Evolutionary conservation across 23 tunicate species (phyloP).

Genomic region (Phallusia fumigata): DNA sequence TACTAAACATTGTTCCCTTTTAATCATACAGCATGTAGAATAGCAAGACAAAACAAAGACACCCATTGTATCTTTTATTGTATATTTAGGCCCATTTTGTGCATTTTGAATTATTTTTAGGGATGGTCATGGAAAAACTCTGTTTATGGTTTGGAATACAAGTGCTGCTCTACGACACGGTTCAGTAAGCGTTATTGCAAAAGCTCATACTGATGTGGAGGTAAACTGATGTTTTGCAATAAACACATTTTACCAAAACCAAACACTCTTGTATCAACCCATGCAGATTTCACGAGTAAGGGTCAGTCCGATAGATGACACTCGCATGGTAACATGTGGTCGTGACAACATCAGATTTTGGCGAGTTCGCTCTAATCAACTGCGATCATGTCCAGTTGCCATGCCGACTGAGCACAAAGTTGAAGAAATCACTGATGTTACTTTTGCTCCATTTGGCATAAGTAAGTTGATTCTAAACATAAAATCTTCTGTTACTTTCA

Average conservation of each 20-base stretch:
- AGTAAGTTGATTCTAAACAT: conserved; percentile 44
- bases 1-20: no score
- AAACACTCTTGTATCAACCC: background rate
- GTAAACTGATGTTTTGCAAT: conserved; percentile 11
- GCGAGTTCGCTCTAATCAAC: conserved; percentile 85
- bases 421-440: conserved; percentile 75
- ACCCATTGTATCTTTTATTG: no score
- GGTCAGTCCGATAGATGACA: conserved; percentile 79
- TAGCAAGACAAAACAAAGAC: no score
- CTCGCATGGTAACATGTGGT: conserved; percentile 84
- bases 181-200: conserved; percentile 70
- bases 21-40: no score
- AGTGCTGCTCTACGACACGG: conserved; percentile 67
- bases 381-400: conserved; percentile 87
- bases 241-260: background rate
- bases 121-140: conserved; percentile 76
- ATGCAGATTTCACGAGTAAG: conserved; percentile 56
- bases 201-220: conserved; percentile 83
- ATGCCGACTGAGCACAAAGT: conserved; percentile 59
- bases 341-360: conserved; percentile 88
- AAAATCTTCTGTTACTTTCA: no score
- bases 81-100: background rate
- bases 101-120: conserved; percentile 26
- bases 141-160: conserved; percentile 94
- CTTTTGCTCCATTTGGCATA: conserved; percentile 56